These are phyloP conservation scores for Cheilosia impressa DNA, from an alignment of 2,888 invertebrate genomes.

Conservation along the genomic window DNA sequence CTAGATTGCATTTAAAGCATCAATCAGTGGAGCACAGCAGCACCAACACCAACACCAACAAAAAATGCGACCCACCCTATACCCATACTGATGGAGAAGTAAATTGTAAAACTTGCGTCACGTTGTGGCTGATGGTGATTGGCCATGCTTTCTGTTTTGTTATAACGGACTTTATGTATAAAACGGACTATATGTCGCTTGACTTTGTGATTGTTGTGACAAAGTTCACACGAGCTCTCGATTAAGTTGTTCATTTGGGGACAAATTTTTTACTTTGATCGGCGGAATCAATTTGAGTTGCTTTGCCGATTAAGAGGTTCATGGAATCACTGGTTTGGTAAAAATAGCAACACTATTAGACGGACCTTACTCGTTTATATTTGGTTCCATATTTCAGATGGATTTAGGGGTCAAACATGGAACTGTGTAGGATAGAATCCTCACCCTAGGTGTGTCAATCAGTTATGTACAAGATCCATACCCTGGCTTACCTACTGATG, in stretches of 20 bases:
- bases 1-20: slow-evolving; percentile 71
- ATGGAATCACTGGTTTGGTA: not conserved
- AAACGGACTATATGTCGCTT: slow-evolving; percentile 32
- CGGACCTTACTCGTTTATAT: no score
- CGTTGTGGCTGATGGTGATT: slow-evolving; percentile 3
- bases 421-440: no score
- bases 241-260: slow-evolving; percentile 47
- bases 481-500: no score
- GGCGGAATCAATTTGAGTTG: slow-evolving; percentile 52
- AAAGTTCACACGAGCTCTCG: slow-evolving; percentile 30
- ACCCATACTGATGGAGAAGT: not conserved
- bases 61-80: not conserved
- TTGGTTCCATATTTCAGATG: no score
- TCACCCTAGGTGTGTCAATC: no score
- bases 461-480: no score
- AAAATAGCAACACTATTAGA: not conserved
- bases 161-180: not conserved
- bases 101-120: slow-evolving; percentile 3
- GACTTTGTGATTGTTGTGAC: slow-evolving; percentile 33
- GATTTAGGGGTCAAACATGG: no score
- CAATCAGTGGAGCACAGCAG: slow-evolving; percentile 57
- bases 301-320: slow-evolving; percentile 3
- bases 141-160: not conserved
- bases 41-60: slow-evolving; percentile 1
- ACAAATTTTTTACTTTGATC: slow-evolving; percentile 55